Evolutionary conservation across 2,113 vertebrate genomes (phyloP).

Genomic region (Bos taurus): DNA sequence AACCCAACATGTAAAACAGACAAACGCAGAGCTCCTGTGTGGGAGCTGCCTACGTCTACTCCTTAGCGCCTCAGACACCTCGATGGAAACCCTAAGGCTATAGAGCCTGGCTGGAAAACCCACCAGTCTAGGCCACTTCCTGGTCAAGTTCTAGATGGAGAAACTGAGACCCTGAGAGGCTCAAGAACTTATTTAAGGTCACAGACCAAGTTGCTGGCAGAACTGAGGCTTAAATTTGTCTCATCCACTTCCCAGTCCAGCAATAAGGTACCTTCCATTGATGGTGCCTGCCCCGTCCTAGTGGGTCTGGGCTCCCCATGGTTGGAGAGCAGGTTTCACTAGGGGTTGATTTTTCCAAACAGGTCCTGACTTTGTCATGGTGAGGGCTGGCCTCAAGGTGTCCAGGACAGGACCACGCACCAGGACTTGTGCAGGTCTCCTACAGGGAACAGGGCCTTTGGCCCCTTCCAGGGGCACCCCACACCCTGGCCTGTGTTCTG

Average conservation of each 20-base stretch:
- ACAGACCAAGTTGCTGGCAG: not conserved
- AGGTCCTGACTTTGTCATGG: rapidly evolving
- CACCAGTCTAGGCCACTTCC: not conserved
- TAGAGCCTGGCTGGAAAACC: not conserved
- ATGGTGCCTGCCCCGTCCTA: not conserved
- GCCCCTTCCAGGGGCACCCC: not conserved
- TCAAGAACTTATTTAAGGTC: not conserved
- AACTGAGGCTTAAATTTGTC: not conserved
- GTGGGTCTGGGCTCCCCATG: not conserved
- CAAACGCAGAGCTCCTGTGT: not conserved
- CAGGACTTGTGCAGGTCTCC: not conserved
- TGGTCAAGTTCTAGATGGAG: not conserved
- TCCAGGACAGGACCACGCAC: not conserved
- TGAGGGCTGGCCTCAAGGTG: not conserved
- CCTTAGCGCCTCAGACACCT: not conserved
- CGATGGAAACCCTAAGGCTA: not conserved
- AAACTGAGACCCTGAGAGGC: not conserved
- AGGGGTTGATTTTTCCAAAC: not conserved
- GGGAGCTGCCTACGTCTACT: not conserved
- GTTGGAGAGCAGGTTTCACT: not conserved
- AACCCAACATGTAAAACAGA: not conserved
- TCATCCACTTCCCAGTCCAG: not conserved
- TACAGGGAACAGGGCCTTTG: not conserved
- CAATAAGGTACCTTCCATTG: not conserved
- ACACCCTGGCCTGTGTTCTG: not conserved